These are phyloP conservation scores for Rhagonycha lutea DNA, from an alignment of 2,888 invertebrate genomes.

Conservation along the genomic window DNA sequence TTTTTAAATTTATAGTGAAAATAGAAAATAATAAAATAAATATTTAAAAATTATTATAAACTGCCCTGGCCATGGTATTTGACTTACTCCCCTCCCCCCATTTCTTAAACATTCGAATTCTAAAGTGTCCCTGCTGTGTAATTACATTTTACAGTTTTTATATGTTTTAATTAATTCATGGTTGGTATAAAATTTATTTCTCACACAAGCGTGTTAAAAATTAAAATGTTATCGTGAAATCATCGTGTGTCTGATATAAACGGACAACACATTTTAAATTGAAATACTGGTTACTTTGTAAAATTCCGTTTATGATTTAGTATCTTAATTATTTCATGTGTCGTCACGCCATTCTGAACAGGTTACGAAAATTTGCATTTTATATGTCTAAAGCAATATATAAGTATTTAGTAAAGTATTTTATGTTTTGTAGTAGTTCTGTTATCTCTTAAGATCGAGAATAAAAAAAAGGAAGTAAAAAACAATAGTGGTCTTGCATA, in stretches of 20 bases:
- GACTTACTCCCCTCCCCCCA: too few relatives aligned
- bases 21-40: too few relatives aligned
- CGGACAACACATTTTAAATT: not conserved
- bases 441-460: constrained; percentile 26
- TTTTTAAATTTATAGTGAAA: too few relatives aligned
- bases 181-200: not conserved
- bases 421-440: constrained; percentile 12
- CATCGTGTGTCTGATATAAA: not conserved
- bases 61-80: too few relatives aligned
- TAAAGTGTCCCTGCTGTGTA: not conserved
- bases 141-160: not conserved
- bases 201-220: not conserved
- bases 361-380: constrained; percentile 27
- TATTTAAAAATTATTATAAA: too few relatives aligned
- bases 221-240: not conserved
- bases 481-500: constrained; percentile 29
- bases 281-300: not conserved
- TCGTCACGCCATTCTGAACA: constrained; percentile 23
- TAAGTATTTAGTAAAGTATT: constrained; percentile 25
- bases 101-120: not conserved
- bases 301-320: constrained; percentile 11
- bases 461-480: constrained; percentile 29
- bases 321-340: constrained; percentile 19
- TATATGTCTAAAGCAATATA: constrained; percentile 22
- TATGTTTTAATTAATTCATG: not conserved